phyloP scores from a whole-genome alignment of 2,113 vertebrate genomes.

The Porphyrio hochstetteri region DNA sequence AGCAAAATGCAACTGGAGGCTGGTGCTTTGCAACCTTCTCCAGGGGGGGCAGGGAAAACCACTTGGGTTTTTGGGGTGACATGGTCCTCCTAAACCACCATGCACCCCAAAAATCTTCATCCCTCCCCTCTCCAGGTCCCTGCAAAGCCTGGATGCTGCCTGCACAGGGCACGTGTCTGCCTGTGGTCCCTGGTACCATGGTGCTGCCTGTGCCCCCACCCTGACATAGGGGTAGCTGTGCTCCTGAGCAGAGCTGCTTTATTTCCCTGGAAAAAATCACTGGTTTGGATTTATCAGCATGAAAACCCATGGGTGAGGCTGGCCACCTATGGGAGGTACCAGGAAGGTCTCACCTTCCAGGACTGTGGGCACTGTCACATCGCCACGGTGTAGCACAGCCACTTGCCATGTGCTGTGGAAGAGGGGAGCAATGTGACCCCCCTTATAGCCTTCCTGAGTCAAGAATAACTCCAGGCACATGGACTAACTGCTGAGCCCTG shows the following conservation, averaged over 20 bases:
- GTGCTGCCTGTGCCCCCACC: too few species aligned
- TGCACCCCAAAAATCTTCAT: accelerated
- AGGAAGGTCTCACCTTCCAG: neutral
- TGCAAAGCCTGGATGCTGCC: neutral
- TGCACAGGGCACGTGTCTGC: neutral
- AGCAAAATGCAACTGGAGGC: neutral
- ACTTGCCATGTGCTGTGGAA: neutral
- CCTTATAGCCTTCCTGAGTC: too few species aligned
- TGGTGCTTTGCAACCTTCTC: neutral
- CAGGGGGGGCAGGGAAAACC: neutral
- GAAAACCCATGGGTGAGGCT: neutral
- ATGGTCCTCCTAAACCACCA: too few species aligned
- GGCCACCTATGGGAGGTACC: too few species aligned
- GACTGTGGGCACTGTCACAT: neutral
- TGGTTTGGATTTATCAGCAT: neutral
- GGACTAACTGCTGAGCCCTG: neutral
- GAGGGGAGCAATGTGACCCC: neutral
- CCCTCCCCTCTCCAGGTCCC: accelerated
- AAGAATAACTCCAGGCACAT: accelerated
- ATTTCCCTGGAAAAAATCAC: neutral
- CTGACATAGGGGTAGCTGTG: too few species aligned
- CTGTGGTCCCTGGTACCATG: too few species aligned
- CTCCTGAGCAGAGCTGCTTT: neutral
- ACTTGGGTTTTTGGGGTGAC: neutral
- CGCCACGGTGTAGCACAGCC: neutral